A percentile compares a stretch with the other conserved stretches of the same genome.
Conservation (phyloP, 1,140 invertebrate genomes). For the Brachystomella parvula region DNA sequence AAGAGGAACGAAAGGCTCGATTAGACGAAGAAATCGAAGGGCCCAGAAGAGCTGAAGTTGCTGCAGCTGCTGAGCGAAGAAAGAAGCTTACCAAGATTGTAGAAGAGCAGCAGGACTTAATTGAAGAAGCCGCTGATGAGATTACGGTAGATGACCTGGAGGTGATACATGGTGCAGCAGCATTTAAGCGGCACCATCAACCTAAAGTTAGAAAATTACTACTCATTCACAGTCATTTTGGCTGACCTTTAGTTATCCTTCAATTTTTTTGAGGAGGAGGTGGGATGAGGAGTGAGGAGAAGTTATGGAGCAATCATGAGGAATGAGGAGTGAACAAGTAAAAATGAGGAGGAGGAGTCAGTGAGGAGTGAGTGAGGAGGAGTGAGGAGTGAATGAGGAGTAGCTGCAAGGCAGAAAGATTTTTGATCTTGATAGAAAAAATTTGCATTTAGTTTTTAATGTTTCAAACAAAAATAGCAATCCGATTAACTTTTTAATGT, state of each 20-base stretch:
- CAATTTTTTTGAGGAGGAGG: background rate
- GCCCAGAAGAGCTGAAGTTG: background rate
- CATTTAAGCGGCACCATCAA: background rate
- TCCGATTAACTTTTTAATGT: too few species aligned
- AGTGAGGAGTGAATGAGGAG: too few species aligned
- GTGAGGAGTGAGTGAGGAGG: too few species aligned
- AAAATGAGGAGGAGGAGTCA: too few species aligned
- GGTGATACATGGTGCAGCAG: background rate
- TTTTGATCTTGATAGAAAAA: too few species aligned
- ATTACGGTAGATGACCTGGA: background rate
- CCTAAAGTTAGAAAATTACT: background rate
- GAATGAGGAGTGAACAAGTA: too few species aligned
- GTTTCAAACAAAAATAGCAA: too few species aligned
- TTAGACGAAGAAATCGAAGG: background rate
- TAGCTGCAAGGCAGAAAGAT: too few species aligned
- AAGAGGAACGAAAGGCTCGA: background rate
- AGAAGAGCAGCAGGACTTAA: background rate
- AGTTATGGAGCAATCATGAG: too few species aligned
- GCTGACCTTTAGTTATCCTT: background rate
- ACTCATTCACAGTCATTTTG: background rate
- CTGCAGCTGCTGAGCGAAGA: background rate
- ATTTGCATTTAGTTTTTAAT: too few species aligned
- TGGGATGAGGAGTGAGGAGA: too few species aligned
- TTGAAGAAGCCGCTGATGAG: background rate
- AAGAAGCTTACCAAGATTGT: background rate